phyloP scores from a whole-genome alignment of 2,113 vertebrate genomes.

The Chamaetylas fuelleborni region DNA sequence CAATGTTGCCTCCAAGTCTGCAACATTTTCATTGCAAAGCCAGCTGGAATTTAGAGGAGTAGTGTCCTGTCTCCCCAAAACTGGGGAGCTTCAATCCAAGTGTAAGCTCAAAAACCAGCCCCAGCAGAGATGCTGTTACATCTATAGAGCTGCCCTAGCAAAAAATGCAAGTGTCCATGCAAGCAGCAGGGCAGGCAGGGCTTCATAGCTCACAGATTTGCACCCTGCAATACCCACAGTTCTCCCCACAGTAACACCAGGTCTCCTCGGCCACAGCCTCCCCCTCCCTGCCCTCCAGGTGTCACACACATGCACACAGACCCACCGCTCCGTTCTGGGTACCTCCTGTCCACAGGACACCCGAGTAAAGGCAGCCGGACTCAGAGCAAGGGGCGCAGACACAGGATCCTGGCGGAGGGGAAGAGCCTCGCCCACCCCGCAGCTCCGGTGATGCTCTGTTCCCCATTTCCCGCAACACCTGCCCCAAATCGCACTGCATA shows the following conservation, averaged over 20 bases:
- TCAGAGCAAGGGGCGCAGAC: too few species aligned
- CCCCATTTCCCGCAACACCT: background rate
- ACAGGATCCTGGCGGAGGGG: background rate
- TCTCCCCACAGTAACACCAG: background rate
- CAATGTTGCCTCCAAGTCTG: background rate
- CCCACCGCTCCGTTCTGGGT: rapidly evolving
- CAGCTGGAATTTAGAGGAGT: background rate
- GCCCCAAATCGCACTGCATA: rapidly evolving
- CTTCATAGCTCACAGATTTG: background rate
- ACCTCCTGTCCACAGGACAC: background rate
- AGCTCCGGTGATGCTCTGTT: background rate
- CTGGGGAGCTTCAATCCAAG: background rate
- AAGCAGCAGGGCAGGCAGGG: background rate
- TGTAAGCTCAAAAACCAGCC: background rate
- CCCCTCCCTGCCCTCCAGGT: background rate
- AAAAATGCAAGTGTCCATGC: background rate
- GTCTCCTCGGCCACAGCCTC: rapidly evolving
- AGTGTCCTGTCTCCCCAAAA: background rate
- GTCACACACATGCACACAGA: background rate
- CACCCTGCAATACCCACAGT: background rate
- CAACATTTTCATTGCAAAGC: background rate
- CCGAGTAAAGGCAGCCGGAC: background rate
- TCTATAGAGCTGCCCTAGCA: background rate
- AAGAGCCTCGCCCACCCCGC: rapidly evolving
- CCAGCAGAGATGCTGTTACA: background rate